Base-by-base conservation (phyloP, 1,140 invertebrate species). In the Scaptomyza graminum region DNA sequence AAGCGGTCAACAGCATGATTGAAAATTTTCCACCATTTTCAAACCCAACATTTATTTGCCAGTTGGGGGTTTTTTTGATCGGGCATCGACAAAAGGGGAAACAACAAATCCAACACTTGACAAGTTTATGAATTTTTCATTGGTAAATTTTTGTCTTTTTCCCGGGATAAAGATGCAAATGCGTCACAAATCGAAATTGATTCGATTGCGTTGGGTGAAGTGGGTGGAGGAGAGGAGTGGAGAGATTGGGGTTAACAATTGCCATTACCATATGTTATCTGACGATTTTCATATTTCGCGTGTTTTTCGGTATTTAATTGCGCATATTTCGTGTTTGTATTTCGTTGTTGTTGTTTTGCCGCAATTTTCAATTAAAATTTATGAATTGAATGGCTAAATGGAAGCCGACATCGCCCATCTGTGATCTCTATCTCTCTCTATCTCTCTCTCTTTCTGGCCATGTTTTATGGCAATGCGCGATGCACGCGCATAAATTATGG, bases 281-380 rank as follows among this genome's bases (percentile, higher is more conserved):
- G 57, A 37, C 44, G 66, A 55, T 37, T n/a, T 61, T 61, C 41
- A 34, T 43, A 59, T 60, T 49, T 60, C 15, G 57, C 49, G 62
- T 74, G 57, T 66, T 79, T 84, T 80, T 78, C n/a, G 74, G 44
- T 57, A 81, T 80, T 71, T 81, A 81, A 85, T 84, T 85, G 82
- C 64, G 41, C 52, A 49, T 63, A 55, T 59, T 72, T 65, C 5
- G 37, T 41, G 37, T 41, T n/a, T 41, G 37, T n/a, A 41, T 12
- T 41, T 41, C n/a, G 37, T n/a, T 41, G 37, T 37, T 6, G 25
- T 22, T 51, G 39, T 37, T 46, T 18, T 61, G 56, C 71, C 66
- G 66, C 57, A 85, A 72, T 78, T 88, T 82, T 65, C 79, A 87
- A 88, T 87, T 88, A 88, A 79, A 88, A 80, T 84, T 79, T 76